Evolutionary conservation across 1,140 invertebrate genomes (phyloP), one percentile per base, ranked within the genome.

Genomic region (Drosophila sechellia): DNA sequence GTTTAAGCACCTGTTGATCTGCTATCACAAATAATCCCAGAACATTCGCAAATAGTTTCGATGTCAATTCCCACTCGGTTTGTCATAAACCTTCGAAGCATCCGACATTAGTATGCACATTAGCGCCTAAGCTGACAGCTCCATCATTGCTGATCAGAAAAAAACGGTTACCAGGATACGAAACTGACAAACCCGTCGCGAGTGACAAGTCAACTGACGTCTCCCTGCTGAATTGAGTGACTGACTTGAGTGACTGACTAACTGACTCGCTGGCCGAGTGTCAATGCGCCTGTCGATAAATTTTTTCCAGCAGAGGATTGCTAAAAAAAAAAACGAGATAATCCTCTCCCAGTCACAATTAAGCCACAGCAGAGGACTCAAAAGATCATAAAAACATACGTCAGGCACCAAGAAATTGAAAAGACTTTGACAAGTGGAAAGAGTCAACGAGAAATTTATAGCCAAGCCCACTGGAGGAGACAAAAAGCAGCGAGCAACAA

Each of bases 281-380:
- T 70, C 81, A 80, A 63, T 43, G 59, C 25, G 63, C 59, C 69
- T 86, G 81, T 86, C 83, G 83, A 86, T 86, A 87, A 86, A 87
- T 87, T 87, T 87, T 81, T 77, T 53, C 48, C 72, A 75, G 57
- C 66, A 64, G 61, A 61, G 45, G 49, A 53, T 50, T 56, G 52
- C 34, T 53, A 57, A 52, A 69, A 46, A 52, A 69, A 46, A 20
- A 40, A 69, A 74, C 57, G 71, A 84, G 84, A 84, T 89, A 89
- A 89, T 89, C 84, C 79, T 35, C 64, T 64, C 15, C 27, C 60
- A 40, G 37, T 27, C 75, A 84, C 83, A 87, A 87, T 83, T 87
- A 87, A 89, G 76, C 80, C 45, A 27, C 57, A 57, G 54, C 46
- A 65, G 58, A 48, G 15, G 4, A 56, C 73, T 77, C 74, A 64